A percentile compares a stretch with the other conserved stretches of the same genome.
Evolutionary conservation across 2,113 vertebrate species (phyloP).

Genomic region (Archilochus colubris): DNA sequence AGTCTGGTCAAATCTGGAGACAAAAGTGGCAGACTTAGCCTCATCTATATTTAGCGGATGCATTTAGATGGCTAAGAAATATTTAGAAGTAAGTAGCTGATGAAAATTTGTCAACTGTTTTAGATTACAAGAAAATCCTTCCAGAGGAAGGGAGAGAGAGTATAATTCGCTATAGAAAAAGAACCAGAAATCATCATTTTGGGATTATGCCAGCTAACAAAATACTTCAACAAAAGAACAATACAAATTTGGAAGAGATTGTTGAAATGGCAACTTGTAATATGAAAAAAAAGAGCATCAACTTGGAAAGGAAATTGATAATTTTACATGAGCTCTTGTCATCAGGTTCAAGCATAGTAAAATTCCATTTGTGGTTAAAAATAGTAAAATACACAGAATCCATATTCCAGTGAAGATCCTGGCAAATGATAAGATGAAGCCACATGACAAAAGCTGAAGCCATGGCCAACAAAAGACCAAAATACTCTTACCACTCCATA

Average conservation of each 20-base stretch:
- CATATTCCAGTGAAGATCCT: neutral
- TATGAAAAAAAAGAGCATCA: neutral
- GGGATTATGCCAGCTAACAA: neutral
- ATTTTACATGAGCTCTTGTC: neutral
- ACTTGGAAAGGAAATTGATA: neutral
- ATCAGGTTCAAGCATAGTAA: neutral
- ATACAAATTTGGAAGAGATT: neutral
- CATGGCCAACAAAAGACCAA: neutral
- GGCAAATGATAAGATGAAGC: neutral
- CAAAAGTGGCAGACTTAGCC: neutral
- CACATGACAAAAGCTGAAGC: neutral
- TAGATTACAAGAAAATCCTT: neutral
- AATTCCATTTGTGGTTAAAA: neutral
- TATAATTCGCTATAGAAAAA: neutral
- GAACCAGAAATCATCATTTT: neutral
- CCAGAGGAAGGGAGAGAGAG: neutral
- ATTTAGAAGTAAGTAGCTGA: neutral
- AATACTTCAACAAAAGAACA: neutral
- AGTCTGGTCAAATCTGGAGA: neutral
- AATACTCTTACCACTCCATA: neutral
- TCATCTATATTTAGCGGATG: neutral
- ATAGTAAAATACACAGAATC: neutral
- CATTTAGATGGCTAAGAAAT: neutral
- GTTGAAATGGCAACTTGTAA: neutral
- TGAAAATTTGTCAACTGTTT: neutral